These are phyloP conservation scores for Dryomyza anilis DNA, from an alignment of 2,888 invertebrate genomes.

Conservation along the genomic window DNA sequence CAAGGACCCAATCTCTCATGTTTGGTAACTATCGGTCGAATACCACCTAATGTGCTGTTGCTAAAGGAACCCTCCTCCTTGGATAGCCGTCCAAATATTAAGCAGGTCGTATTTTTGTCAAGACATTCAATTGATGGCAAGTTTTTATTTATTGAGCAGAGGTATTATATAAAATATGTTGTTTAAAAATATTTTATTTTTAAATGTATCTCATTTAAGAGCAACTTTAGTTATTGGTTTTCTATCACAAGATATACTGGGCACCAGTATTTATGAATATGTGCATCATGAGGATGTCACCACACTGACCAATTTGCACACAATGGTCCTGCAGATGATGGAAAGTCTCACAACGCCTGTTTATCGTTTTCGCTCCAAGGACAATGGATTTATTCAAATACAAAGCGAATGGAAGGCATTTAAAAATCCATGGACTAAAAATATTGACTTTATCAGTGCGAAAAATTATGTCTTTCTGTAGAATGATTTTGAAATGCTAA, in stretches of 20 bases:
- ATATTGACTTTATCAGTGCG: constrained; percentile 87
- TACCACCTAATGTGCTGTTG: constrained; percentile 67
- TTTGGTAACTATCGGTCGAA: constrained; percentile 84
- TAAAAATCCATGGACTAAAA: constrained; percentile 94
- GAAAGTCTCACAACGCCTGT: constrained; percentile 71
- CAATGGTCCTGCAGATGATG: constrained; percentile 72
- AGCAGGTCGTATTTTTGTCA: constrained; percentile 78
- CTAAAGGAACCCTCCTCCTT: constrained; percentile 62
- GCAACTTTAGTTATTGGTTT: constrained; percentile 88
- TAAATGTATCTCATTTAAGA: too few species aligned
- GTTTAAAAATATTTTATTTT: too few species aligned
- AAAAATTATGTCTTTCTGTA: constrained; percentile 80
- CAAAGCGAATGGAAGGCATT: constrained; percentile 89
- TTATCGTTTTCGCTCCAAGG: constrained; percentile 81
- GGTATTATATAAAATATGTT: constrained; percentile 63
- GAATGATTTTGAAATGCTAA: too few species aligned
- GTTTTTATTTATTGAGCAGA: constrained; percentile 90
- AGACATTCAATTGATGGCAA: constrained; percentile 89
- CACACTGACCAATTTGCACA: constrained; percentile 81
- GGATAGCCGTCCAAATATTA: constrained; percentile 63
- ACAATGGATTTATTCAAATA: constrained; percentile 71
- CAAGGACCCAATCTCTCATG: constrained; percentile 76
- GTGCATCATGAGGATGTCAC: constrained; percentile 82
- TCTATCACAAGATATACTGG: constrained; percentile 89
- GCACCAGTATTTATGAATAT: constrained; percentile 92